Evolutionary conservation across 2,113 vertebrate genomes (phyloP).

Genomic region (Vulpes vulpes): DNA sequence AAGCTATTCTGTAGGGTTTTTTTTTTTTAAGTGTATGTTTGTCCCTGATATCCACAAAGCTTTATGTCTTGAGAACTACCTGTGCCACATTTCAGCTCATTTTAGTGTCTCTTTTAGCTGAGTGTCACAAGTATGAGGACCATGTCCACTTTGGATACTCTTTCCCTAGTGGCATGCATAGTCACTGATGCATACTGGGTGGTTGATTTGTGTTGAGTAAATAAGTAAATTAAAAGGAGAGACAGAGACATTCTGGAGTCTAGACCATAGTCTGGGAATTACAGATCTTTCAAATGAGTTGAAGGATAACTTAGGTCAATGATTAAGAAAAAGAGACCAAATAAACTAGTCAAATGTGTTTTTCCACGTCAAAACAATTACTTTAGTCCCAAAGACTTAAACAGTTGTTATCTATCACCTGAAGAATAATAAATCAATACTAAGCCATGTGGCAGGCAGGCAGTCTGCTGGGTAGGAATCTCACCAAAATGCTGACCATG

Average conservation of each 20-base stretch:
- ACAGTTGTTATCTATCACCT: background rate
- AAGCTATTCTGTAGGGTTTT: background rate
- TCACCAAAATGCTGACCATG: background rate
- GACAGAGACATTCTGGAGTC: background rate
- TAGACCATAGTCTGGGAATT: background rate
- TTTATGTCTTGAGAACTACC: background rate
- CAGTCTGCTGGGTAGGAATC: background rate
- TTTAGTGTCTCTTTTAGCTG: background rate
- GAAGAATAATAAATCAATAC: background rate
- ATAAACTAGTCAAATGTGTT: background rate
- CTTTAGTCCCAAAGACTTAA: background rate
- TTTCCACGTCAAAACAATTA: background rate
- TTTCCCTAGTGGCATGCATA: background rate
- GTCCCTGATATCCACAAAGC: background rate
- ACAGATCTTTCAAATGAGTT: background rate
- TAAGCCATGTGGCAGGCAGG: background rate
- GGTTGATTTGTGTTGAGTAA: background rate
- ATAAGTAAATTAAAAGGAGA: background rate
- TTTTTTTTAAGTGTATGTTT: background rate
- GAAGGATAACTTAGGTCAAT: slow-evolving; percentile 9
- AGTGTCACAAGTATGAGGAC: background rate
- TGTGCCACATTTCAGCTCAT: background rate
- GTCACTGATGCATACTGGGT: background rate
- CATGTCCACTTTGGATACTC: background rate
- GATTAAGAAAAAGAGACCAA: background rate